Base-by-base conservation (phyloP, 2,888 invertebrate genomes). In the Cheilosia urbana region DNA sequence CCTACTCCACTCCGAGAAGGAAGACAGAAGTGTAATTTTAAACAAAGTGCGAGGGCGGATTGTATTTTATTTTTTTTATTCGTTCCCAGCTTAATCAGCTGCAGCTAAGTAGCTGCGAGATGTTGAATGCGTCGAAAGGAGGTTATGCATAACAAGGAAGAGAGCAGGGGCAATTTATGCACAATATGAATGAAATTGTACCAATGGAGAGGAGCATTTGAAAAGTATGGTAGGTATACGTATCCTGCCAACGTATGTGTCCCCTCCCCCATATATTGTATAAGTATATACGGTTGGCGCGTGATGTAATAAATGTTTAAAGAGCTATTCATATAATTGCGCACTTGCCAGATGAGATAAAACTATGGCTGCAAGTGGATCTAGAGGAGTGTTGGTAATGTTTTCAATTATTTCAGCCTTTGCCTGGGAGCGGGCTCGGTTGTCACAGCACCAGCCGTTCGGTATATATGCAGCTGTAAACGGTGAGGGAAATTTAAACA, bases 301-400 rank as follows among this genome's bases (percentile, higher is more conserved):
- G 80, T 55, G 80, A 85, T 85, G 76, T 85, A 80, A 85, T 85
- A 80, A 85, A 85, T 85, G 84, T 85, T 85, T 85, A 85, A 84
- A 80, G 76, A 80, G 84, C 84, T 80, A 71, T 80, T 85, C 80
- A 79, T 76, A 76, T 80, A 85, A 80, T 80, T 80, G 80, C 58
- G 83, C 83, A 80, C 84, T 80, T 85, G 80, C 76, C 80, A 85
- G 80, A 85, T 80, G 84, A 76, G 80, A 85, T 80, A 80, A 80
- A 85, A 80, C 76, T 80, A 80, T 37, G 9, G 30, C 13, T 37
- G n/a, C 27, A 13, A 34, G 30, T 19, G 53, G 34, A 63, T 42
- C 42, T 4, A 21, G 57, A 24, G 34, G 55, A 69, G 63, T 75
- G 63, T 75, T 65, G 84, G 71, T 71, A 80, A 80, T 80, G 80